These are phyloP conservation scores for Thunnus albacares DNA, from an alignment of 2,797 vertebrate genomes.

Conservation along the genomic window DNA sequence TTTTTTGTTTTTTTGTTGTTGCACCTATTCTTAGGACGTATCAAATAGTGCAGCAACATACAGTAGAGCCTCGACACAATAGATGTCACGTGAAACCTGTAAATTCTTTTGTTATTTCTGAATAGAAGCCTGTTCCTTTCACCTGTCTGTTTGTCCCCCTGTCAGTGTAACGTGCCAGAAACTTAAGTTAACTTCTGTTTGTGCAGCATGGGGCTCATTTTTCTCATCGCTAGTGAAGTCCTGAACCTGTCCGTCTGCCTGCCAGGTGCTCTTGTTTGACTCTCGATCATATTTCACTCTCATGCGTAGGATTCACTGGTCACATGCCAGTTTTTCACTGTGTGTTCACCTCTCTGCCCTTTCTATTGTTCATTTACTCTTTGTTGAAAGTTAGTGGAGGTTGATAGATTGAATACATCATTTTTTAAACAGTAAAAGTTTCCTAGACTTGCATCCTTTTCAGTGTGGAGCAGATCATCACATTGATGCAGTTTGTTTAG, in stretches of 20 bases:
- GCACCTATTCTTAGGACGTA: not conserved
- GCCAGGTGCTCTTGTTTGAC: slow-evolving; percentile 63
- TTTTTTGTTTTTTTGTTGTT: not conserved
- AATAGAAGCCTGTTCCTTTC: slow-evolving; percentile 9
- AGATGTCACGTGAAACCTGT: slow-evolving; percentile 22
- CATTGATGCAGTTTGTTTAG: not conserved
- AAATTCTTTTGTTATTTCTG: slow-evolving; percentile 25
- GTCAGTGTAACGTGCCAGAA: slow-evolving; percentile 24
- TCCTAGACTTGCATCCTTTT: too few relatives aligned
- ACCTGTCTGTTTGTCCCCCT: slow-evolving; percentile 6
- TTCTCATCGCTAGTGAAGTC: slow-evolving; percentile 72
- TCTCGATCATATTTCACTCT: slow-evolving; percentile 76
- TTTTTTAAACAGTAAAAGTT: too few relatives aligned
- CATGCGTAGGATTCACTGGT: slow-evolving; percentile 59
- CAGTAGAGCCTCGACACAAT: slow-evolving; percentile 5
- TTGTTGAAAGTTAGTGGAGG: slow-evolving; percentile 41
- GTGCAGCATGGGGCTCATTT: slow-evolving; percentile 65
- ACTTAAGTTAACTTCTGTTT: slow-evolving; percentile 50
- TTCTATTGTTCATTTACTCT: slow-evolving; percentile 36
- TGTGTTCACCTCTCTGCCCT: slow-evolving; percentile 49
- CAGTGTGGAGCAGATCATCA: not conserved
- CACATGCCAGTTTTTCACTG: slow-evolving; percentile 41
- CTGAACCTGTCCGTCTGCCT: slow-evolving; percentile 55
- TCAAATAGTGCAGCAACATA: slow-evolving; percentile 3
- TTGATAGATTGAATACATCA: not conserved